These are phyloP conservation scores for Gallinago jamesoni DNA, from an alignment of 2,113 vertebrate genomes.

Conservation along the genomic window DNA sequence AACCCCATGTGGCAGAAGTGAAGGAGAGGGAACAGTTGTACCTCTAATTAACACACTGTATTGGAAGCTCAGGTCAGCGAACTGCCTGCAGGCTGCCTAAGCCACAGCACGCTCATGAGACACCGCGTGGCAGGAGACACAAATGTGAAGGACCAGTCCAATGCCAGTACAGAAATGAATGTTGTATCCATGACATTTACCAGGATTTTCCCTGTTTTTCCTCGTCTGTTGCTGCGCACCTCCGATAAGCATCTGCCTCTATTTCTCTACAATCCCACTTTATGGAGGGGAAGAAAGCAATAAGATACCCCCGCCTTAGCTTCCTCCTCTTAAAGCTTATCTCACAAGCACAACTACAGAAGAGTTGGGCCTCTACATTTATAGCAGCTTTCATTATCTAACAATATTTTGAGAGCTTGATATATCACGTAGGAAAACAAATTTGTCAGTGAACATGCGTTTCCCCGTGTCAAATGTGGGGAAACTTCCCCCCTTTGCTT, in stretches of 20 bases:
- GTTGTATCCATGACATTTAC: not conserved
- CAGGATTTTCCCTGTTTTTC: not conserved
- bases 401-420: not conserved
- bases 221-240: not conserved
- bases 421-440: not conserved
- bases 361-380: not conserved
- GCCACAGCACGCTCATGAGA: rapidly evolving
- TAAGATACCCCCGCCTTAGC: rapidly evolving
- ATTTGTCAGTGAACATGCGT: not conserved
- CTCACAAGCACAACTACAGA: not conserved
- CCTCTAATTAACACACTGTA: not conserved
- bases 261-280: not conserved
- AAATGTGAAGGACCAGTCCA: not conserved
- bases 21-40: not conserved
- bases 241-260: not conserved
- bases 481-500: not conserved
- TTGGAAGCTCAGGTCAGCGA: not conserved
- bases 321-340: not conserved
- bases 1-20: not conserved
- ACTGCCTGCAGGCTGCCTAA: not conserved
- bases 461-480: not conserved
- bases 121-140: not conserved
- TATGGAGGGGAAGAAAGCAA: not conserved
- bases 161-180: not conserved
- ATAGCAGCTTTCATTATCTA: not conserved